Base-by-base conservation (phyloP, 1,140 invertebrate genomes). In the Pogonognathellus flavescens region DNA sequence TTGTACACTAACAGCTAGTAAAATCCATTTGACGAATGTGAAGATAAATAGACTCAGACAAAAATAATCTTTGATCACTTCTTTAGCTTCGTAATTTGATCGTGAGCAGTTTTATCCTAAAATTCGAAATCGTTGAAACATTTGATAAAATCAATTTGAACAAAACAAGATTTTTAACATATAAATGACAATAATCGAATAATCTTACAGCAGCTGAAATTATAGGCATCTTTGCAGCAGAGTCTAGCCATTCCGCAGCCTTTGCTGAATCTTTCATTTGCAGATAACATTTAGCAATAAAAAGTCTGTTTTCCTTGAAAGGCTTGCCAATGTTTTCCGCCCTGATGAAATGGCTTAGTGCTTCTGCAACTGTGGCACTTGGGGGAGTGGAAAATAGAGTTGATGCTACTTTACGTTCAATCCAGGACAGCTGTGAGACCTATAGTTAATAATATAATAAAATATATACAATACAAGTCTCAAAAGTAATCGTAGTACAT, bases 261-360 rank as follows among this genome's bases (percentile, higher is more conserved):
- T 92, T 90, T 66, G 91, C 81, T 88, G 93, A 92, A 10, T 93
- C 89, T 52, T 90, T 91, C 84, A 92, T 88, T 70, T 91, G 91
- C 86, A 95, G 92, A 88, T 93, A 93, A 89, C 93, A 94, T 90
- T 95, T 95, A 22, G 93, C 94, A 84, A 96, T 90, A 88, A 92
- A 93, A 18, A 95, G 90, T 86, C 92, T 91, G 89, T 95, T 96
- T 89, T 95, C 93, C 89, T 95, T 93, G 92, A 94, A 94, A 41
- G 93, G 92, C 50, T 90, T 90, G 60, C 92, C 92, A 13, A 95
- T 89, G 84, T 91, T 91, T 87, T 95, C 94, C 22, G 94, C 94
- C 89, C 93, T 91, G 83, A 93, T 86, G 84, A 96, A 94, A 89
- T 93, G 91, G 31, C 89, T 88, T n/a, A 94, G 90, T 18, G 95